Base-by-base conservation (phyloP, 2,797 vertebrate species). In the Vipera ursinii region DNA sequence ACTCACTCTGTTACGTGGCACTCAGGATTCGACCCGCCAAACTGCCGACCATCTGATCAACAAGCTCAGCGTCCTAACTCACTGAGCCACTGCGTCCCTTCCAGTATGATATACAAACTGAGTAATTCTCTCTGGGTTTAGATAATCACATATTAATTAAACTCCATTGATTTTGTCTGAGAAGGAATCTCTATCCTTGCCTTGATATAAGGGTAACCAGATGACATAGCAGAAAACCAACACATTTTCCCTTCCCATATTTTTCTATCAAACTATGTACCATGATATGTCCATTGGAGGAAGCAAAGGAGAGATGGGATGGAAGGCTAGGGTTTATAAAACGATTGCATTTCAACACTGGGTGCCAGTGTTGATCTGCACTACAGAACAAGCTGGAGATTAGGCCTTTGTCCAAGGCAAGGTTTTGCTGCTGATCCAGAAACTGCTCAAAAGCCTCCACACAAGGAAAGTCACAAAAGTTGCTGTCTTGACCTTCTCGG, bases 301-400 rank as follows among this genome's bases (percentile, higher is more conserved):
- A 26, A 63, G 28, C 38, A 24, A 89, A 20, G 15, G 28, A 17
- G n/a, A 88, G 2, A 57, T 32, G 5, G 24, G 17, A 17, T 22
- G 26, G 32, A 24, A 6, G 44, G 17, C 2, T 2, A 38, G 69
- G 60, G 55, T 48, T 89, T 8, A 87, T 53, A 9, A 96, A 82
- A 26, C 20, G 87, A 95, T 93, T 86, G 89, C 9, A 7, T 90
- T 73, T 57, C 94, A 92, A 97, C 96, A 96, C 95, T 95, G 96
- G 95, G 96, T 93, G 96, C 97, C 96, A 96, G 95, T 96, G 96
- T 96, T 96, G 96, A 93, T 93, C 95, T 20, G 90, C 93, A 95
- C 93, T 78, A 91, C 10, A 38, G 3, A 0, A 89, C 88, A 53
- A 3, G n/a, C 89, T 82, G 90, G 69, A 91, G 92, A 92, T 12